Percentiles rank a stretch among this genome's conserved stretches.
Evolutionary conservation across 2,113 vertebrate genomes (phyloP).

Genomic region (Grammomys surdaster): DNA sequence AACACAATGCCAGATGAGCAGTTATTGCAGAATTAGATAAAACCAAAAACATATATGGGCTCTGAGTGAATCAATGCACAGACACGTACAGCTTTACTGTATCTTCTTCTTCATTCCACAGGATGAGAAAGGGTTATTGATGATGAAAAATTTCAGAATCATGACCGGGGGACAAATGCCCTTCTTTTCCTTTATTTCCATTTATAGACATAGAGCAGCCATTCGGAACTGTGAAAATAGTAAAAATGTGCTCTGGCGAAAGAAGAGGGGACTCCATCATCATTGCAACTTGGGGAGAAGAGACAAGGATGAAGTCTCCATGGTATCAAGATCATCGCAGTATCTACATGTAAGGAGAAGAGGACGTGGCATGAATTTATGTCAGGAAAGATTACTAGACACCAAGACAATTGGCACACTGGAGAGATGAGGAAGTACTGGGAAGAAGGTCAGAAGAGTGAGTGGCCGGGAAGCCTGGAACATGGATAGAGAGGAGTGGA

Average conservation of each 20-base stretch:
- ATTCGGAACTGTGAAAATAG: slow-evolving; percentile 27
- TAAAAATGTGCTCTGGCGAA: not conserved
- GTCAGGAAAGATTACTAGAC: not conserved
- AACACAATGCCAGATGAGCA: not conserved
- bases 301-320: not conserved
- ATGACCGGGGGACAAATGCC: not conserved
- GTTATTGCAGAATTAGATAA: not conserved
- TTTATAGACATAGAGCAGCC: not conserved
- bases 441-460: not conserved
- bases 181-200: not conserved
- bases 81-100: not conserved
- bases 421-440: not conserved
- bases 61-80: not conserved
- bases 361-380: not conserved
- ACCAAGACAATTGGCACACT: not conserved
- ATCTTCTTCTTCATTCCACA: not conserved
- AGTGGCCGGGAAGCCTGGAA: not conserved
- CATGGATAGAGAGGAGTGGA: rapidly evolving
- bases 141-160: slow-evolving; percentile 11
- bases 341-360: not conserved
- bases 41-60: not conserved
- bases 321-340: not conserved
- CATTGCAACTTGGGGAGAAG: not conserved
- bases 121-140: not conserved
- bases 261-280: not conserved